Conservation (phyloP, 2,797 vertebrate species). For the Onychomys arenicola region DNA sequence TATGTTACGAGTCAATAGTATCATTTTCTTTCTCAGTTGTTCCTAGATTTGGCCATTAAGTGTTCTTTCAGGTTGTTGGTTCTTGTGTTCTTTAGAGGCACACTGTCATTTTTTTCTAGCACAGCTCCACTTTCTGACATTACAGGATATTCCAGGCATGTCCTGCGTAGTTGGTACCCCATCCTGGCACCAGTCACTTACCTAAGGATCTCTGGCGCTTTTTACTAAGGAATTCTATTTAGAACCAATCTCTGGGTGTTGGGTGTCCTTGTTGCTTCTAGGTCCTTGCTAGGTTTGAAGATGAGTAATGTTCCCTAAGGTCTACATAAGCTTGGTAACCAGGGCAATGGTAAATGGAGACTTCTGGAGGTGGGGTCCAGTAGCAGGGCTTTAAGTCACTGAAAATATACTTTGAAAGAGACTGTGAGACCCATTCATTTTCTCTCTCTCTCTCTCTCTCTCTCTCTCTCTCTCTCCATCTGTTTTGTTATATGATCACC, state of each 20-base stretch:
- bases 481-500: neutral
- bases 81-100: neutral
- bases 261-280: neutral
- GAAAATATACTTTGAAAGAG: neutral
- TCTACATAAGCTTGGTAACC: neutral
- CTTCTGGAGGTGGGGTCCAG: neutral
- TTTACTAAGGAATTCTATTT: neutral
- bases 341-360: neutral
- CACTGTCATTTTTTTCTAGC: neutral
- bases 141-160: neutral
- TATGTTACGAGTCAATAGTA: neutral
- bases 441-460: neutral
- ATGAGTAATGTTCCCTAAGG: neutral
- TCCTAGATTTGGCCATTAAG: neutral
- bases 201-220: neutral
- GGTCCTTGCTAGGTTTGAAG: neutral
- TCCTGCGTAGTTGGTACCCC: neutral
- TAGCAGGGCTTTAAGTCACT: neutral
- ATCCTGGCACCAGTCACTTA: slow-evolving; percentile 33
- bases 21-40: neutral
- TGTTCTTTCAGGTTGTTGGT: neutral
- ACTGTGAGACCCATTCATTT: no score
- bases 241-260: slow-evolving; percentile 3
- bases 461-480: neutral
- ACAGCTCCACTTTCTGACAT: neutral